A percentile compares a stretch with the other conserved stretches of the same genome.
These are phyloP conservation scores for Cydia amplana DNA, from an alignment of 1,140 invertebrate species.

Conservation along the genomic window DNA sequence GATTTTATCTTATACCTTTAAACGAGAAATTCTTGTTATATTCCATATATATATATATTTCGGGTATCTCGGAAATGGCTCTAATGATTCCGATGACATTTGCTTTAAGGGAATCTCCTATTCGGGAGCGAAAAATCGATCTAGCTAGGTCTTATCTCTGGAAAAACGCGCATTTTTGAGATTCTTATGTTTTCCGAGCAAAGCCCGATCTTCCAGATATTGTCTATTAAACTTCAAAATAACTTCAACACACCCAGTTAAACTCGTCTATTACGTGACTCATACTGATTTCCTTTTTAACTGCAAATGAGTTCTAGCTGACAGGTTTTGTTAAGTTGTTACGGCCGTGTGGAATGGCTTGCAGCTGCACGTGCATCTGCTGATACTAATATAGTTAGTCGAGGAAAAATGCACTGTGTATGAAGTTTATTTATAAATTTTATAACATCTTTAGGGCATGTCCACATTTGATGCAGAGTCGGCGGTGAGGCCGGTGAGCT, in stretches of 20 bases:
- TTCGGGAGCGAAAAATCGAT: too few relatives aligned
- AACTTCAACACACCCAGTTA: not conserved
- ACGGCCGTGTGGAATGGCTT: not conserved
- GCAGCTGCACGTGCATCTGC: conserved; percentile 2
- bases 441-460: not conserved
- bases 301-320: conserved; percentile 2
- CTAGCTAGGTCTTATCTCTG: too few relatives aligned
- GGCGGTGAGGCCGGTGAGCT: too few relatives aligned
- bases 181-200: too few relatives aligned
- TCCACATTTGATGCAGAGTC: not conserved
- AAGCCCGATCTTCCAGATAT: too few relatives aligned
- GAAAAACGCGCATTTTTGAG: too few relatives aligned
- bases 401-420: not conserved
- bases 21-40: too few relatives aligned
- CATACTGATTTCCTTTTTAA: not conserved
- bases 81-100: too few relatives aligned
- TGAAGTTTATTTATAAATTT: not conserved
- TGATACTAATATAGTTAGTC: not conserved
- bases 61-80: too few relatives aligned
- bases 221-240: not conserved
- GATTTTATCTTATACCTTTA: too few relatives aligned
- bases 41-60: too few relatives aligned
- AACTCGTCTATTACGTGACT: not conserved
- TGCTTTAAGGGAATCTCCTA: too few relatives aligned
- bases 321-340: conserved; percentile 4